These are phyloP conservation scores for Lepidochrysops patricia DNA, from an alignment of 2,888 invertebrate genomes.

Conservation along the genomic window DNA sequence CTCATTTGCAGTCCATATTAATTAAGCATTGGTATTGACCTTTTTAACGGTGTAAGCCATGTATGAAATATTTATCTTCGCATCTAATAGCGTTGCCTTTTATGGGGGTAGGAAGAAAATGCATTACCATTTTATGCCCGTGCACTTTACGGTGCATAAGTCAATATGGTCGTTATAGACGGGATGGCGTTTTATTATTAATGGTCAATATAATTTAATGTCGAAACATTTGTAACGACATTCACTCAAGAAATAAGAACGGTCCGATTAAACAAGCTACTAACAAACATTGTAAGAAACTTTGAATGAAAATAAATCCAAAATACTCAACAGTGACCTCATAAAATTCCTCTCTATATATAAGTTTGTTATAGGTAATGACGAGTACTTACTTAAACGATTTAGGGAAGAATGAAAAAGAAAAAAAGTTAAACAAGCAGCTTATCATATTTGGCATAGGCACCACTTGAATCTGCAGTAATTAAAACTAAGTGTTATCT, in stretches of 20 bases:
- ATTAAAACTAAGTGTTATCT: too few species aligned
- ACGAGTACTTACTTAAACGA: too few species aligned
- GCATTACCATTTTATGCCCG: neutral
- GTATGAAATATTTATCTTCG: neutral
- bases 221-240: neutral
- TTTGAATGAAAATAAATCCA: too few species aligned
- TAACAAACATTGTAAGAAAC: neutral
- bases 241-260: neutral
- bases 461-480: too few species aligned
- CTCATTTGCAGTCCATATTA: neutral
- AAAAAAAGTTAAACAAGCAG: too few species aligned
- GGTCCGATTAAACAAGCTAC: neutral
- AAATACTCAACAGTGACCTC: too few species aligned
- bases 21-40: neutral
- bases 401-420: too few species aligned
- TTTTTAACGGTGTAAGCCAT: neutral
- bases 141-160: constrained; percentile 3
- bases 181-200: neutral
- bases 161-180: constrained; percentile 1
- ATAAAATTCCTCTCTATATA: too few species aligned
- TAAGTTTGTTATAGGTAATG: too few species aligned
- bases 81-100: neutral
- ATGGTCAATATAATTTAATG: constrained; percentile 1
- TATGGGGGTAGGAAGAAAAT: neutral
- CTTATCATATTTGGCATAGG: too few species aligned